Conservation (phyloP, 2,888 invertebrate species). For the Phorcus lineatus region DNA sequence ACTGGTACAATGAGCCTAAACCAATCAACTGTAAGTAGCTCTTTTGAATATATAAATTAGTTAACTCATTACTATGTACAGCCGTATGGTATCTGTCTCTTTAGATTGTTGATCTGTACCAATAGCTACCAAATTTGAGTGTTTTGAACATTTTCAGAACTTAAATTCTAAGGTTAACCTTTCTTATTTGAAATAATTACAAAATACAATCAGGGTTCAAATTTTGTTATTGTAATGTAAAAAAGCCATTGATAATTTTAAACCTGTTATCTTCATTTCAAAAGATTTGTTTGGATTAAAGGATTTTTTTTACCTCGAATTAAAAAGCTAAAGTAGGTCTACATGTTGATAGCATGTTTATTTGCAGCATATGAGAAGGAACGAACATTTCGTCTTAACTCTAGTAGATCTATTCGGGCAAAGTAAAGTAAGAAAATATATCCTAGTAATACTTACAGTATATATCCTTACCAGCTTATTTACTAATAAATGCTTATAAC, state of each 20-base stretch:
- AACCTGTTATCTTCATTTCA: too few relatives aligned
- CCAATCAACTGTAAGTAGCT: conserved; percentile 64
- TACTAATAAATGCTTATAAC: not conserved
- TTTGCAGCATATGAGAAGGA: conserved; percentile 17
- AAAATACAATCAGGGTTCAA: too few relatives aligned
- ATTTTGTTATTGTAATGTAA: too few relatives aligned
- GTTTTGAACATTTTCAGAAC: not conserved
- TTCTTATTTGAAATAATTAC: too few relatives aligned
- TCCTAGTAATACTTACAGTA: not conserved
- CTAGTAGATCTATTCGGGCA: not conserved
- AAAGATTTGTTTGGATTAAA: too few relatives aligned
- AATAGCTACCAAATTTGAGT: not conserved
- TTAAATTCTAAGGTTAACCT: not conserved
- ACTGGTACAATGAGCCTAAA: conserved; percentile 63
- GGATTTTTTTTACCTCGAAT: too few relatives aligned
- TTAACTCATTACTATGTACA: not conserved
- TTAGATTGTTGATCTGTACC: not conserved
- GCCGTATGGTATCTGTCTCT: not conserved
- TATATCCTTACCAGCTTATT: not conserved
- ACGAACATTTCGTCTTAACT: not conserved
- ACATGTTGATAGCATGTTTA: too few relatives aligned
- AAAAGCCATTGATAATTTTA: too few relatives aligned
- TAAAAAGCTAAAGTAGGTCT: too few relatives aligned
- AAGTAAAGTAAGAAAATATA: too few relatives aligned
- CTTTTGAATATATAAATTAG: too few relatives aligned